Evolutionary conservation across 2,888 invertebrate genomes (phyloP).

Genomic region (Eilema caniola): DNA sequence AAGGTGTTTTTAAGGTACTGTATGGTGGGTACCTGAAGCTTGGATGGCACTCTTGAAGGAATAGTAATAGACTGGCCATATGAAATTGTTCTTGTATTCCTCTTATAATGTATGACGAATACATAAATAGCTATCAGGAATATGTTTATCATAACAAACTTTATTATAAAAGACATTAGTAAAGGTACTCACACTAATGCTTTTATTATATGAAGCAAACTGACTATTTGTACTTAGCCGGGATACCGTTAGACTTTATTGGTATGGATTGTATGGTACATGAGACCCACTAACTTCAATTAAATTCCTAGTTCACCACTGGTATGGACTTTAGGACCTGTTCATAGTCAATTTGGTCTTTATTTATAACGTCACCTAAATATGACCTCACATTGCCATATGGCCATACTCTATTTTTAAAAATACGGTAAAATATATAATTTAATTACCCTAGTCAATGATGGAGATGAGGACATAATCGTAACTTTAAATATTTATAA

Average conservation of each 20-base stretch:
- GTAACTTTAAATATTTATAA: not conserved
- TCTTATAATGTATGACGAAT: not conserved
- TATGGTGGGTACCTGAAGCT: not conserved
- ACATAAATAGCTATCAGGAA: not conserved
- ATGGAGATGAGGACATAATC: not conserved
- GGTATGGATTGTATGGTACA: not conserved
- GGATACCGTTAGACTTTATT: not conserved
- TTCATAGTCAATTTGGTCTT: not conserved
- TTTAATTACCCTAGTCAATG: not conserved
- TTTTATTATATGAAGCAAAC: slow-evolving; percentile 16
- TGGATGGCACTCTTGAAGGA: not conserved
- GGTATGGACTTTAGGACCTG: not conserved
- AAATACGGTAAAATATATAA: not conserved
- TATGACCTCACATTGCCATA: too few relatives aligned
- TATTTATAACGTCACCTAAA: too few relatives aligned
- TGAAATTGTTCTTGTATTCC: not conserved
- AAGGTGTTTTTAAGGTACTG: not conserved
- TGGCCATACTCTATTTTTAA: too few relatives aligned
- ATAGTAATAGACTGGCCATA: not conserved
- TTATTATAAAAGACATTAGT: slow-evolving; percentile 6
- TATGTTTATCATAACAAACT: slow-evolving; percentile 11
- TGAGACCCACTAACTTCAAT: not conserved
- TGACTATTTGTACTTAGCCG: not conserved
- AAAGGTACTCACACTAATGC: not conserved
- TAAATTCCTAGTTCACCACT: not conserved